A percentile compares a stretch with the other conserved stretches of the same genome.
Evolutionary conservation across 2,113 vertebrate species (phyloP).

Genomic region (Baryphthengus martii): DNA sequence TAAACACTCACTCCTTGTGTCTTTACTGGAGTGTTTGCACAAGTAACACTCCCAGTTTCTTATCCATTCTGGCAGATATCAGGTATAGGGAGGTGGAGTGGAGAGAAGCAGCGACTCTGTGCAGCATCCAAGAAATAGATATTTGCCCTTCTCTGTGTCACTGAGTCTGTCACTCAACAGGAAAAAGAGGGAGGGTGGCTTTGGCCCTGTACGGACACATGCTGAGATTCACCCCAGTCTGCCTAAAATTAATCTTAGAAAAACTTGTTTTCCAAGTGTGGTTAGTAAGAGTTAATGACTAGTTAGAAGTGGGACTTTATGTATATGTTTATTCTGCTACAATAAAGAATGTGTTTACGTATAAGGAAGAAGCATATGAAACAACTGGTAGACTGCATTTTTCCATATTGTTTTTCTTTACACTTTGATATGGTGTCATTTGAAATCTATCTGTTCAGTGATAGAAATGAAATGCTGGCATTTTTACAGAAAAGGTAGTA

Average conservation of each 20-base stretch:
- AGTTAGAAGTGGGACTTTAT: not conserved
- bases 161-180: not conserved
- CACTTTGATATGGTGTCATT: not conserved
- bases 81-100: not conserved
- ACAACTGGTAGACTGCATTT: not conserved
- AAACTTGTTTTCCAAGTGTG: conserved; percentile 12
- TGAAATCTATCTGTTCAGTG: not conserved
- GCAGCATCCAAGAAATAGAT: not conserved
- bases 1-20: not conserved
- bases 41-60: not conserved
- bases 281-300: conserved; percentile 49
- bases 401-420: not conserved
- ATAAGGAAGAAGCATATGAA: not conserved
- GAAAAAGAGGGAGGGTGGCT: not conserved
- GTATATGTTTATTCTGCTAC: conserved; percentile 7
- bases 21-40: not conserved
- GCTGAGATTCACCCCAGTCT: rapidly evolving
- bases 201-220: not conserved
- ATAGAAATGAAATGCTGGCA: not conserved
- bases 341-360: conserved; percentile 6
- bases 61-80: not conserved
- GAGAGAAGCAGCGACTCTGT: not conserved
- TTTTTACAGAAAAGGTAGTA: not conserved
- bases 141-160: not conserved
- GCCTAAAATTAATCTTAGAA: conserved; percentile 5